Evolutionary conservation across 1,140 invertebrate genomes (phyloP), one percentile per base, ranked within the genome.

Genomic region (Micrasema longulum): DNA sequence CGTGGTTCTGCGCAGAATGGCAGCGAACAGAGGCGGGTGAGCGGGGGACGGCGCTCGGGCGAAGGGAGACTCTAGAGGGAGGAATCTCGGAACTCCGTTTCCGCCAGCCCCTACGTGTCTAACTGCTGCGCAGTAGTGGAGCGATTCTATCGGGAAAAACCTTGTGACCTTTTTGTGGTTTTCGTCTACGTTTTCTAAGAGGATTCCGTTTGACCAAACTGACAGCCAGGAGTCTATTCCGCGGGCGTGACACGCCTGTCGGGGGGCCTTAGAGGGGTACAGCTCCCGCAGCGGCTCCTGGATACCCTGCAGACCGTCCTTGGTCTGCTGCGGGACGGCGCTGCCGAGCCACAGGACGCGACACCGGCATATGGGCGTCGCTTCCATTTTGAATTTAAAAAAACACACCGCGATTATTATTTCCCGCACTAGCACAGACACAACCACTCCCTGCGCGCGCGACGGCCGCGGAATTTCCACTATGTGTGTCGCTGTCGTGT

Each of bases 101-200:
- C 89, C 89, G 66, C 89, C 89, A 68, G 89, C 89, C 70, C 89
- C 88, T 14, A 91, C 91, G 82, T 93, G 95, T 69, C 96, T 88
- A 23, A 99, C 97, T 10, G 98, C 97, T 3, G 97, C 98, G 84
- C 98, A 99, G 79, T 99, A 97, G 79, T 99, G 97, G 66, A 99
- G 83, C 26, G 94, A 93, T 77, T 97, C 95, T 72, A 99, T 99
- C 0, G 97, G 97, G 79, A 99, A 99, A 87, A 99, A 99, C 74
- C 97, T 88, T 20, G 96, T 96, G 50, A 99, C 93, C 80, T 96
- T 93, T 78, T 97, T 95, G 63, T 94, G 92, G 77, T 96, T 93
- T 81, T 98, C 97, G 80, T 98, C 96, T 1, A 99, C 93, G 82
- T 99, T 99, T 83, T 99, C 96, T 68, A 99, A 80, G 14, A 99